Evolutionary conservation across 2,113 vertebrate genomes (phyloP).

Genomic region (Psilopogon haemacephalus): DNA sequence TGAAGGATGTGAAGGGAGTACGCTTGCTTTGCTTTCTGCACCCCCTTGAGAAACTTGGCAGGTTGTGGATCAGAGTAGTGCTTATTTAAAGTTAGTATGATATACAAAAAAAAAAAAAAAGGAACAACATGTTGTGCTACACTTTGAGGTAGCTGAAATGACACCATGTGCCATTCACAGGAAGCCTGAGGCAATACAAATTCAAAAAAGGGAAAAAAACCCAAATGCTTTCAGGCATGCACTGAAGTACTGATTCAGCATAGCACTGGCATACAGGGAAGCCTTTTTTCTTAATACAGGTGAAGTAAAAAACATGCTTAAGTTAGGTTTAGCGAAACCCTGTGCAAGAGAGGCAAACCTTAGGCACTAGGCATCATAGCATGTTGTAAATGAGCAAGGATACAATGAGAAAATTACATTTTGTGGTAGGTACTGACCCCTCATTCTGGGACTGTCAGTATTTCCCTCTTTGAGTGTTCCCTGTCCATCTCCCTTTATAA

Average conservation of each 20-base stretch:
- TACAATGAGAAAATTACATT: not conserved
- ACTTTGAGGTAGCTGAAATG: not conserved
- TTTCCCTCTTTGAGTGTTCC: not conserved
- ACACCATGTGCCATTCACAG: not conserved
- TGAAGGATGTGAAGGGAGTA: not conserved
- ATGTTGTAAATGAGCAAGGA: not conserved
- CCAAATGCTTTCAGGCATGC: not conserved
- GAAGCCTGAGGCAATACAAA: not conserved
- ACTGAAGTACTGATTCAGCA: not conserved
- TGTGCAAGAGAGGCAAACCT: not conserved
- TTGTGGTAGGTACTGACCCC: not conserved
- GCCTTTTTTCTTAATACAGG: not conserved
- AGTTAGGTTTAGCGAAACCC: not conserved
- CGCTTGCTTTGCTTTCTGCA: not conserved
- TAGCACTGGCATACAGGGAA: not conserved
- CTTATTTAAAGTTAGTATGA: not conserved
- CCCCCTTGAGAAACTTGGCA: not conserved
- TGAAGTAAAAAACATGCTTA: not conserved
- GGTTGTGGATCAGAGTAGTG: not conserved
- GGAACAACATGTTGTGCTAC: not conserved
- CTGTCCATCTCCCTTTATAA: not conserved
- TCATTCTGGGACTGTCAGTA: not conserved
- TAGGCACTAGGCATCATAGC: not conserved
- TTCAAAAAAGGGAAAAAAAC: fast-evolving
- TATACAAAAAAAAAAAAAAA: not conserved